Conservation (phyloP, 2,888 invertebrate species). For the Palloptera scutellata region DNA sequence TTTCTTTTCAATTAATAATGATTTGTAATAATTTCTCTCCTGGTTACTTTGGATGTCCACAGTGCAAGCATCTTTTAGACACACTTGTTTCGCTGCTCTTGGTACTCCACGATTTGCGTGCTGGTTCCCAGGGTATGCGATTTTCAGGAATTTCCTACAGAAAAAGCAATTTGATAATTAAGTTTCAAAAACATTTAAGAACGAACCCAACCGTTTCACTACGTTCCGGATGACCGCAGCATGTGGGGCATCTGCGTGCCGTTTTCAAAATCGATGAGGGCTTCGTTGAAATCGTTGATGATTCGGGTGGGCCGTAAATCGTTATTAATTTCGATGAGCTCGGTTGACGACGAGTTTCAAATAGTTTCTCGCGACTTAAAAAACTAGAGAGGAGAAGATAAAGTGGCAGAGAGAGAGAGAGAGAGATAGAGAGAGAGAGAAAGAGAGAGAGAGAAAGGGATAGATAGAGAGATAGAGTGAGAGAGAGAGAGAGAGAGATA, state of each 20-base stretch:
- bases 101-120: conserved; percentile 38
- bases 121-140: conserved; percentile 61
- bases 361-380: conserved; percentile 60
- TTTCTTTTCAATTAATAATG: background rate
- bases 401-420: no score
- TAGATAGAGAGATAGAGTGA: no score
- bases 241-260: conserved; percentile 54
- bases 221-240: conserved; percentile 55
- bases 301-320: conserved; percentile 40
- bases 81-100: background rate
- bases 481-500: no score
- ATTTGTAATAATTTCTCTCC: background rate
- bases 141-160: conserved; percentile 58
- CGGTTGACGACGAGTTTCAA: conserved; percentile 52
- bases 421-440: background rate
- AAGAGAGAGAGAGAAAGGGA: no score
- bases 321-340: conserved; percentile 50
- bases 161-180: background rate
- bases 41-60: conserved; percentile 17
- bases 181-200: background rate
- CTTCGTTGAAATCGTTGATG: conserved; percentile 12
- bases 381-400: conserved; percentile 48
- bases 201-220: conserved; percentile 47
- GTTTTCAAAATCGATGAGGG: conserved; percentile 29
- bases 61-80: conserved; percentile 15